Evolutionary conservation across 2,888 invertebrate species (phyloP).

Genomic region (Cyaniris semiargus): DNA sequence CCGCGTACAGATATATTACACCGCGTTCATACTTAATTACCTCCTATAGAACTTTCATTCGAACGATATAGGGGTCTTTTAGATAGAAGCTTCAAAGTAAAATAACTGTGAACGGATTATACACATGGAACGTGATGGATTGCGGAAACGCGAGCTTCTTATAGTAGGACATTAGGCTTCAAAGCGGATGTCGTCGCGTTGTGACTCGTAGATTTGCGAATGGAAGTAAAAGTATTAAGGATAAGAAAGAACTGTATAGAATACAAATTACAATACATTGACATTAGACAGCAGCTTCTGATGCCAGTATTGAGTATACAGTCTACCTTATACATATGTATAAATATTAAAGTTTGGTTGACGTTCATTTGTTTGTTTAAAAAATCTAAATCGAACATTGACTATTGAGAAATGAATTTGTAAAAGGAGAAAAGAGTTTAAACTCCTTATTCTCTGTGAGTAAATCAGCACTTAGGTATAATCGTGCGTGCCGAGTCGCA

Average conservation of each 20-base stretch:
- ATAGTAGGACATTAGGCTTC: neutral
- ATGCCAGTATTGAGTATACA: too few species aligned
- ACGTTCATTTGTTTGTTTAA: too few species aligned
- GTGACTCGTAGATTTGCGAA: neutral
- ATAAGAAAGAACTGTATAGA: too few species aligned
- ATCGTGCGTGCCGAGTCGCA: neutral
- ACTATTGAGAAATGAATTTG: too few species aligned
- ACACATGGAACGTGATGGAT: neutral
- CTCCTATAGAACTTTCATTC: neutral
- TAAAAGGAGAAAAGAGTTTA: neutral
- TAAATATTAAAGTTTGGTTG: too few species aligned
- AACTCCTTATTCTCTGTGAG: constrained; percentile 15
- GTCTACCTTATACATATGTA: too few species aligned
- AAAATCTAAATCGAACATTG: too few species aligned
- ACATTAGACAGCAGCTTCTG: too few species aligned
- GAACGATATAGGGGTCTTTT: neutral
- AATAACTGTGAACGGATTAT: neutral
- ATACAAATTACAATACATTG: too few species aligned
- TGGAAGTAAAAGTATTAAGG: neutral
- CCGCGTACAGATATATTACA: neutral
- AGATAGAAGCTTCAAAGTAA: neutral
- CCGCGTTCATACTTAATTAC: too few species aligned
- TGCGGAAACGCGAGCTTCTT: neutral
- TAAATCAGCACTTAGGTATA: constrained; percentile 30
- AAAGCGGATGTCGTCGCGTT: neutral